Evolutionary conservation across 2,113 vertebrate genomes (phyloP).

Genomic region (Trochalopteron elliotii): DNA sequence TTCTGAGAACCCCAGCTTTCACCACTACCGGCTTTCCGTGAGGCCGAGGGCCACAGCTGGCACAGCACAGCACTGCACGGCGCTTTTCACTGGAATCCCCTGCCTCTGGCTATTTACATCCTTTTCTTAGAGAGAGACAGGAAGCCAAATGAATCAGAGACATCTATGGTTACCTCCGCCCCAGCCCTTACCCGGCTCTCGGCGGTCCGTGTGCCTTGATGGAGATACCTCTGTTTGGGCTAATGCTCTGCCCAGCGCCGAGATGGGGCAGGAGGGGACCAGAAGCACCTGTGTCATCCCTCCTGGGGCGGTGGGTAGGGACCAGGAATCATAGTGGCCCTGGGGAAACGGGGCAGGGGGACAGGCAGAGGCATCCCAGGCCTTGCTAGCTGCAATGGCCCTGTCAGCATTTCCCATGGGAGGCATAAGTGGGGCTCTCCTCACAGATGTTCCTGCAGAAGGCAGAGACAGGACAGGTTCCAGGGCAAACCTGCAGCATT

Average conservation of each 20-base stretch:
- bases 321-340: background rate
- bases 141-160: constrained; percentile 62
- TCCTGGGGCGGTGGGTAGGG: background rate
- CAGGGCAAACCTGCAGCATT: background rate
- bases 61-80: constrained; percentile 32
- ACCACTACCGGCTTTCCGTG: constrained; percentile 87
- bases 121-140: constrained; percentile 73
- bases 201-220: background rate
- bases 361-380: background rate
- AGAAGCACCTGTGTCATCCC: background rate
- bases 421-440: background rate
- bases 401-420: rapidly evolving
- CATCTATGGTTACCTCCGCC: background rate
- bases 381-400: background rate
- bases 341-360: too few relatives aligned
- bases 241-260: rapidly evolving
- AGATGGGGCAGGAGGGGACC: background rate
- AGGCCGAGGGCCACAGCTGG: constrained; percentile 51
- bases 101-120: constrained; percentile 56
- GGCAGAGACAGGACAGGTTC: background rate
- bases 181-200: background rate
- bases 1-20: constrained; percentile 81
- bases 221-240: background rate
- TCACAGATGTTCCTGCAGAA: background rate
- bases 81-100: constrained; percentile 70